phyloP scores from a whole-genome alignment of 2,888 invertebrate species.

The Aleiodes alternator region DNA sequence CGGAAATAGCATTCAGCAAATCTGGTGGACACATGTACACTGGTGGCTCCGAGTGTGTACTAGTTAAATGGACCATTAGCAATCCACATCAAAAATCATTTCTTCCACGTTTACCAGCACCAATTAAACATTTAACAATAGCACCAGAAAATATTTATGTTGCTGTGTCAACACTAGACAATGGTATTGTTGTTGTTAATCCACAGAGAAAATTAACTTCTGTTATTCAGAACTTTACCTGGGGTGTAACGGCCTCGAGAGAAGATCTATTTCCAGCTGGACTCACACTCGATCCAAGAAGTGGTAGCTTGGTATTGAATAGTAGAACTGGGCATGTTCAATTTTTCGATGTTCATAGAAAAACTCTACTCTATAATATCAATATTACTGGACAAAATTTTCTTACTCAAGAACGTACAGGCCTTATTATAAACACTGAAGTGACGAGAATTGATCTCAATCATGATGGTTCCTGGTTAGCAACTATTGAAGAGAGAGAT shows the following conservation, averaged over 20 bases:
- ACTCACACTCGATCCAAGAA: conserved; percentile 80
- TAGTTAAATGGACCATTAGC: conserved; percentile 85
- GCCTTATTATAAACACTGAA: conserved; percentile 80
- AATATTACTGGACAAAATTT: conserved; percentile 85
- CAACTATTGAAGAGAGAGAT: conserved; percentile 81
- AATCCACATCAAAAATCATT: conserved; percentile 77
- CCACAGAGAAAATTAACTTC: conserved; percentile 77
- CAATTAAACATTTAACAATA: conserved; percentile 80
- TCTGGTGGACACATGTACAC: conserved; percentile 81
- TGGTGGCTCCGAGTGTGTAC: conserved; percentile 86
- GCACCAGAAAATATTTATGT: conserved; percentile 81
- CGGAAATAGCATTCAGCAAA: conserved; percentile 81
- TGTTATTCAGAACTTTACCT: conserved; percentile 83
- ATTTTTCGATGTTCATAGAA: conserved; percentile 82
- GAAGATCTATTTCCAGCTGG: conserved; percentile 78
- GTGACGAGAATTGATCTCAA: conserved; percentile 83
- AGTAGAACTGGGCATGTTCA: conserved; percentile 86
- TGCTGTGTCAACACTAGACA: conserved; percentile 83
- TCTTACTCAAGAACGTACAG: conserved; percentile 80
- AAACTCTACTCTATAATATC: conserved; percentile 82
- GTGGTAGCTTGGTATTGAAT: conserved; percentile 82
- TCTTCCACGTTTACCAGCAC: conserved; percentile 84
- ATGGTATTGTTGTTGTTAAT: conserved; percentile 80
- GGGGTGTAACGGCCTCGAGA: conserved; percentile 75
- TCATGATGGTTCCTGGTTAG: conserved; percentile 83